Evolutionary conservation across 2,113 vertebrate genomes (phyloP).

Genomic region (Gambusia affinis): DNA sequence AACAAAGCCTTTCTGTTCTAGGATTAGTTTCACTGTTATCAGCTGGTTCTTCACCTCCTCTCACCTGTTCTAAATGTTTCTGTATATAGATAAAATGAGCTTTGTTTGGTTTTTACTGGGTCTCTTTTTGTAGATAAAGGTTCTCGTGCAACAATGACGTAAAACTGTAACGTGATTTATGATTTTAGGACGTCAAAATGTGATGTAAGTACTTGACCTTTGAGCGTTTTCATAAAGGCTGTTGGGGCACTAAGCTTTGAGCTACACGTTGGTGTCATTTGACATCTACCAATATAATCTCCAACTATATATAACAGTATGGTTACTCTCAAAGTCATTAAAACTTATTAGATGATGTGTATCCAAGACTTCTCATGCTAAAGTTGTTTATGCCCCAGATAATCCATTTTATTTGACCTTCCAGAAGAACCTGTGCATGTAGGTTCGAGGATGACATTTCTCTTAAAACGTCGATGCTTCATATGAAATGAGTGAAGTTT

Average conservation of each 20-base stretch:
- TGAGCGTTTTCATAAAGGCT: background rate
- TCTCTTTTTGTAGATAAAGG: background rate
- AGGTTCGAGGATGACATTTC: constrained; percentile 40
- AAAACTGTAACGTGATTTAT: background rate
- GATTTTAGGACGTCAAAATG: no score
- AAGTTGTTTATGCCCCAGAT: constrained; percentile 24
- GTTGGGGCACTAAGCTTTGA: background rate
- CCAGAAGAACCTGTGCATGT: constrained; percentile 58
- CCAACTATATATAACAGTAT: constrained; percentile 41
- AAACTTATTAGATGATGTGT: constrained; percentile 36
- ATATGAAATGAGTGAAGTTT: constrained; percentile 43
- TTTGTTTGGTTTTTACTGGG: background rate
- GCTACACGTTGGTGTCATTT: constrained; percentile 38
- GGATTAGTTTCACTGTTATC: background rate
- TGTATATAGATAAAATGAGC: background rate
- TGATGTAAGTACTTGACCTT: background rate
- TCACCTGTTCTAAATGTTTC: background rate
- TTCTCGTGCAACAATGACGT: background rate
- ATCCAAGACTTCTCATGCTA: constrained; percentile 23
- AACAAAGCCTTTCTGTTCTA: background rate
- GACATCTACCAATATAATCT: constrained; percentile 37
- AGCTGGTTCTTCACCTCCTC: background rate
- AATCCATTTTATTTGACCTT: constrained; percentile 45
- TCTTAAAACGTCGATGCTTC: constrained; percentile 38
- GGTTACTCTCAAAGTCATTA: constrained; percentile 27